Base-by-base conservation (phyloP, 2,888 invertebrate species). In the Eledone cirrhosa region DNA sequence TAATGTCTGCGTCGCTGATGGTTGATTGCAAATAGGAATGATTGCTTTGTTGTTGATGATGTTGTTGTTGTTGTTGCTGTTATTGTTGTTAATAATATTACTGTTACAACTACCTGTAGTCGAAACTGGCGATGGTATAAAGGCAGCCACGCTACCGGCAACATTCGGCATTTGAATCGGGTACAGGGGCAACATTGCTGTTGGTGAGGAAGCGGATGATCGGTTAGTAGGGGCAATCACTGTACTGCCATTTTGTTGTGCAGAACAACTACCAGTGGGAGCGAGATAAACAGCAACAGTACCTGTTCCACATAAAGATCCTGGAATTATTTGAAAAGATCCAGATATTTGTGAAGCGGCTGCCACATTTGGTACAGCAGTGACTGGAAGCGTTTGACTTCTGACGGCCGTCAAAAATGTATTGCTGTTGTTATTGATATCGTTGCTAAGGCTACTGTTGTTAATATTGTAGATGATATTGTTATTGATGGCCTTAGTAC, bases 291-390 rank as follows among this genome's bases (percentile, higher is more conserved):
- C 65, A 7, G 80, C 77, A 4, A 80, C 77, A 19, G 80, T 48
- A 24, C 67, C 72, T 3, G 77, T 78, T 47, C 63, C 74, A 65
- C 63, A 80, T 77, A 80, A 79, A 24, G 80, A 82, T 11, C 78
- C 81, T 7, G 84, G 85, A 41, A 85, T 80, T 14, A 85, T 82
- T 67, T 85, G 83, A 48, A 85, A 86, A 13, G 84, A 83, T n/a
- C 84, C 83, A n/a, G 82, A 79, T 27, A 85, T 69, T 69, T 83
- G 83, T 11, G 81, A 24, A 16, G 67, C 7, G 47, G 75, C 19
- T 16, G 47, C 16, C n/a, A 41, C n/a, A 1, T 27, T 16, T 14
- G 41, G 29, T 5, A 48, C 8, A 83, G 78, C 11, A 81, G 77
- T 5, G n/a, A 83, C 24, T 19, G 82, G 82, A 7, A 82, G 82